phyloP scores from a whole-genome alignment of 2,797 vertebrate species.

The Catamblyrhynchus diadema region DNA sequence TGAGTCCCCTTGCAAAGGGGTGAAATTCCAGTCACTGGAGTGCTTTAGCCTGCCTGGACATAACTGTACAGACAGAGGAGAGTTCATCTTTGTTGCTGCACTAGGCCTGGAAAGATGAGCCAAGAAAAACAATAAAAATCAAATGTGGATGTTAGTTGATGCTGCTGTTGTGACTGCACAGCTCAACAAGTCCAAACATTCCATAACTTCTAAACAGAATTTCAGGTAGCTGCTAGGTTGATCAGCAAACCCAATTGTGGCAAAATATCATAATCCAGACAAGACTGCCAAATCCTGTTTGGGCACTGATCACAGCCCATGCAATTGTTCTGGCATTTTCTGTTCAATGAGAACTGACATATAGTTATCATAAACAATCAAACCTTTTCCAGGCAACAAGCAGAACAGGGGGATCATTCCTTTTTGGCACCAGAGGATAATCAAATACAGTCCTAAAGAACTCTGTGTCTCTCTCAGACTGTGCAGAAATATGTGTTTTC shows the following conservation, averaged over 20 bases:
- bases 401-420: neutral
- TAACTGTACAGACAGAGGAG: neutral
- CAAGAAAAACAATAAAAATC: neutral
- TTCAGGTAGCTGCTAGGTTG: neutral
- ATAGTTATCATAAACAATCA: neutral
- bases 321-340: conserved; percentile 24
- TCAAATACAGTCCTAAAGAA: neutral
- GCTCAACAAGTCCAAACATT: neutral
- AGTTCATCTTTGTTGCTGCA: neutral
- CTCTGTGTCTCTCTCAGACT: neutral
- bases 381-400: neutral
- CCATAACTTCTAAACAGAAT: neutral
- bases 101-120: neutral
- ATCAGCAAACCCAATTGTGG: neutral
- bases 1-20: neutral
- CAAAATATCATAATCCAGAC: neutral
- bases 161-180: neutral
- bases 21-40: neutral
- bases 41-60: neutral
- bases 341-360: conserved; percentile 24
- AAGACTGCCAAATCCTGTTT: neutral
- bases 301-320: neutral
- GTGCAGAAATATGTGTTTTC: neutral
- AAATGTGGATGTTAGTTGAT: neutral
- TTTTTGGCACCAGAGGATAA: neutral